A percentile compares a stretch with the other conserved stretches of the same genome.
phyloP scores from a whole-genome alignment of 2,888 invertebrate species.

The Patella pellucida region DNA sequence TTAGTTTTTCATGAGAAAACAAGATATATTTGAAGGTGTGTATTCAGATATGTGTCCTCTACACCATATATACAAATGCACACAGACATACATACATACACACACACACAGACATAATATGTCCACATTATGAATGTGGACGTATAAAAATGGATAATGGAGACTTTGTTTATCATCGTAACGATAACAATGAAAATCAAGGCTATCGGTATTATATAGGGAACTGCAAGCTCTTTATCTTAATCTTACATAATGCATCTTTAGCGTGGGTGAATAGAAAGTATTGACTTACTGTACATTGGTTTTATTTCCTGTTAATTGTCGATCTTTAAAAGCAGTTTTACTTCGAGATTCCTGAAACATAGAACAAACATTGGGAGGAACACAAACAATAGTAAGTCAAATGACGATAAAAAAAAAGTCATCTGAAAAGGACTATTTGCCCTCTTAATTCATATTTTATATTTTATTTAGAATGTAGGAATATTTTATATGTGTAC shows the following conservation, averaged over 20 bases:
- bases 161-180: too few species aligned
- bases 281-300: constrained; percentile 27
- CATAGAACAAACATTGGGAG: constrained; percentile 3
- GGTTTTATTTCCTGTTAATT: constrained; percentile 22
- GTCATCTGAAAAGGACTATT: too few species aligned
- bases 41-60: constrained; percentile 16
- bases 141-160: not conserved
- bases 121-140: not conserved
- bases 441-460: too few species aligned
- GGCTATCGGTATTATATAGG: not conserved
- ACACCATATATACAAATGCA: constrained; percentile 13
- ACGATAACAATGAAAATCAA: not conserved
- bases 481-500: too few species aligned
- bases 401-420: too few species aligned
- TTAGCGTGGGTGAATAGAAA: not conserved
- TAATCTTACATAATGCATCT: too few species aligned
- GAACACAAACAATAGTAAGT: too few species aligned
- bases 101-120: constrained; percentile 15
- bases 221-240: too few species aligned
- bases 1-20: too few species aligned
- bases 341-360: constrained; percentile 16
- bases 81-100: constrained; percentile 15
- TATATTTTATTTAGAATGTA: too few species aligned
- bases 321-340: constrained; percentile 28
- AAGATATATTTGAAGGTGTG: not conserved